These are phyloP conservation scores for Artibeus jamaicensis DNA, from an alignment of 2,797 vertebrate genomes.

Conservation along the genomic window DNA sequence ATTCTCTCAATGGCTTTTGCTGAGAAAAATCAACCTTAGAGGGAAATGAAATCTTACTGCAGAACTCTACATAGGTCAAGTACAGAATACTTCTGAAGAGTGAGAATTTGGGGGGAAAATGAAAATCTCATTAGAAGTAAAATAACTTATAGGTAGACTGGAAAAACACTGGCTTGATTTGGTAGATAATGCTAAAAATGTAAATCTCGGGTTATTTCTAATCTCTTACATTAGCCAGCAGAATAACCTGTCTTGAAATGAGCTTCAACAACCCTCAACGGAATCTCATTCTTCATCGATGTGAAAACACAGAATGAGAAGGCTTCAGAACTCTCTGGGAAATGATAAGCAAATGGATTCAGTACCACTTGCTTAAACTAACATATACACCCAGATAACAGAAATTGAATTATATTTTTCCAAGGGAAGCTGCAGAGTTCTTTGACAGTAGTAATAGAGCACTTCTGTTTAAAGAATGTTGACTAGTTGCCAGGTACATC, in stretches of 20 bases:
- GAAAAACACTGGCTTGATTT: not conserved
- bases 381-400: rapidly evolving
- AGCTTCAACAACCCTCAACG: not conserved
- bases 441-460: not conserved
- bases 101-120: not conserved
- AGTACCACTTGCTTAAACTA: not conserved
- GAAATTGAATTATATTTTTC: not conserved
- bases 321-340: not conserved
- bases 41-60: not conserved
- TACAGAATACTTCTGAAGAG: not conserved
- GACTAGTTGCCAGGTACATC: not conserved
- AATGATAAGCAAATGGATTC: not conserved
- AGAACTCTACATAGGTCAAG: not conserved
- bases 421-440: not conserved
- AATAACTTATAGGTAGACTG: not conserved
- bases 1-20: conserved; percentile 1
- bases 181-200: not conserved
- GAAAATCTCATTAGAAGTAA: not conserved
- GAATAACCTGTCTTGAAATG: not conserved
- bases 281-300: not conserved
- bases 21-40: conserved; percentile 33
- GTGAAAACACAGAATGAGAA: not conserved
- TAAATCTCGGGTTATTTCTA: not conserved
- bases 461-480: not conserved
- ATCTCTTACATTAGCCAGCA: not conserved